Evolutionary conservation across 2,888 invertebrate genomes (phyloP).

Genomic region (Empis stercorea): DNA sequence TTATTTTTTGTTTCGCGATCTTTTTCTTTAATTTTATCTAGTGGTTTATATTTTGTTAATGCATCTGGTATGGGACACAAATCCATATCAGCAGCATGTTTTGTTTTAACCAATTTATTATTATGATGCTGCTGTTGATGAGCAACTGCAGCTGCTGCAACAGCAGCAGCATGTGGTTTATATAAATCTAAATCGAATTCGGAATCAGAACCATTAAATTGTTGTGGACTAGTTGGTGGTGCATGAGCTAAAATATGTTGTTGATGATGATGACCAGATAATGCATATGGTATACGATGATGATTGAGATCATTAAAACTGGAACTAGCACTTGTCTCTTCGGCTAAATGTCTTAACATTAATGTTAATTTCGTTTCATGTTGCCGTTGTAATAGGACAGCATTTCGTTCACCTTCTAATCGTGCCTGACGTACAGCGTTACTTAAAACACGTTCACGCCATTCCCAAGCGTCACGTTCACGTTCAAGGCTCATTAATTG

Average conservation of each 20-base stretch:
- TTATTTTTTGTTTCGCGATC: constrained; percentile 39
- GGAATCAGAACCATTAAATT: constrained; percentile 20
- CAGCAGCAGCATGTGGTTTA: constrained; percentile 16
- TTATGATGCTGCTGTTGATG: not conserved
- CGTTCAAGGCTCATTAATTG: constrained; percentile 56
- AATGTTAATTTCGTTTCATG: constrained; percentile 51
- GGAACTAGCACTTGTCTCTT: constrained; percentile 38
- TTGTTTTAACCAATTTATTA: constrained; percentile 19
- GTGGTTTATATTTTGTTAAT: constrained; percentile 26
- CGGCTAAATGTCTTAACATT: constrained; percentile 46
- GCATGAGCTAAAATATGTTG: not conserved
- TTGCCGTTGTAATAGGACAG: constrained; percentile 46
- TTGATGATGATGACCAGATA: constrained; percentile 9
- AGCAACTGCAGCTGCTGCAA: constrained; percentile 7
- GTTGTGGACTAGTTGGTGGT: constrained; percentile 12
- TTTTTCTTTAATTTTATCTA: constrained; percentile 35
- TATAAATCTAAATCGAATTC: constrained; percentile 29
- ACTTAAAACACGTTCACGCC: constrained; percentile 56
- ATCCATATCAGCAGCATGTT: constrained; percentile 24
- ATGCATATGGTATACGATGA: constrained; percentile 3
- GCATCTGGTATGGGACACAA: constrained; percentile 24
- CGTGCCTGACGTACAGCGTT: constrained; percentile 53
- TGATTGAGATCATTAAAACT: constrained; percentile 21
- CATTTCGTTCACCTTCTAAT: constrained; percentile 48
- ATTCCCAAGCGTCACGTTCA: constrained; percentile 58